Conservation (phyloP, 2,888 invertebrate genomes). For the Eristalis tenax region DNA sequence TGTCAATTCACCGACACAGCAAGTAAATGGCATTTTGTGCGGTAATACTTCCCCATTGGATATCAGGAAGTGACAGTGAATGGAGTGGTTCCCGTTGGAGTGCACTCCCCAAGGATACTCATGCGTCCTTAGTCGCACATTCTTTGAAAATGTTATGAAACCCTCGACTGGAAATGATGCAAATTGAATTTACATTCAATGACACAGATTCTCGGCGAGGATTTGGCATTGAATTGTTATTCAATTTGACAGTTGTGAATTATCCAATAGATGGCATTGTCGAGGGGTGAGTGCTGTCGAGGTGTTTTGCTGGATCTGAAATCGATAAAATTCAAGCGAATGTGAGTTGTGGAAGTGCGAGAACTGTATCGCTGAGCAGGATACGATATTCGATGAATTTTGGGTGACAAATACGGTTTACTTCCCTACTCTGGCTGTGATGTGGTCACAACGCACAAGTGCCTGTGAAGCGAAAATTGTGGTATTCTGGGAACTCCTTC, state of each 20-base stretch:
- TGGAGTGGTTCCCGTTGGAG: background rate
- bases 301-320: background rate
- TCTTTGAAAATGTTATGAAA: background rate
- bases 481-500: too few relatives aligned
- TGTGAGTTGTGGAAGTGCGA: background rate
- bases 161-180: background rate
- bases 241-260: constrained; percentile 2
- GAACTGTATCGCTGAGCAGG: background rate
- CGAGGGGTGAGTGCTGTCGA: background rate
- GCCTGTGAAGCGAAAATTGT: too few relatives aligned
- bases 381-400: too few relatives aligned
- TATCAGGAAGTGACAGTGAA: background rate
- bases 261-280: background rate
- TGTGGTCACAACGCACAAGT: too few relatives aligned
- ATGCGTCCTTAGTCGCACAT: background rate
- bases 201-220: background rate
- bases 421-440: too few relatives aligned
- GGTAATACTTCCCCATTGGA: background rate
- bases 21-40: background rate
- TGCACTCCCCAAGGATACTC: background rate
- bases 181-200: background rate
- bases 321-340: constrained; percentile 1
- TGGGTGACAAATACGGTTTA: too few relatives aligned
- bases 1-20: background rate
- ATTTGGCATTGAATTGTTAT: background rate